Conservation (phyloP, 1,140 invertebrate species). For the Dinothrombium tinctorium region DNA sequence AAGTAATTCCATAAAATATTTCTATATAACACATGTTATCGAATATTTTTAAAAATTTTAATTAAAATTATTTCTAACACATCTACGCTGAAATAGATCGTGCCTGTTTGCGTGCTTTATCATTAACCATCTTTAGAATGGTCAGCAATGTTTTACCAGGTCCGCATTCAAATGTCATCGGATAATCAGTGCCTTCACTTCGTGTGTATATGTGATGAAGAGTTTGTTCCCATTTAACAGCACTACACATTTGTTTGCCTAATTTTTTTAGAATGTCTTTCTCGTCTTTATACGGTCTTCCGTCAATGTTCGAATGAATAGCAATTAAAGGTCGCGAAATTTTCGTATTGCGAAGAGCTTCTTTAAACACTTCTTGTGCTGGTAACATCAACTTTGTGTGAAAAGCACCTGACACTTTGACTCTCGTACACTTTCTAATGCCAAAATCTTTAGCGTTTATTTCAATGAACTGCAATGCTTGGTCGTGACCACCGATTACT, state of each 20-base stretch:
- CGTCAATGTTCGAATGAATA: conserved; percentile 55
- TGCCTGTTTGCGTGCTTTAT: conserved; percentile 31
- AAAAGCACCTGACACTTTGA: conserved; percentile 72
- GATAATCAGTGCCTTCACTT: conserved; percentile 35
- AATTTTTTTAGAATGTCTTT: conserved; percentile 32
- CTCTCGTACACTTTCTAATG: conserved; percentile 37
- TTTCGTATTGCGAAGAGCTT: conserved; percentile 29
- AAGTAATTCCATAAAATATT: too few species aligned
- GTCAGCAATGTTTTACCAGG: conserved; percentile 45
- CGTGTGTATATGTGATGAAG: conserved; percentile 34
- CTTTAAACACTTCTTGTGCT: conserved; percentile 39
- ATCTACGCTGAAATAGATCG: background rate
- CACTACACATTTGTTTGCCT: conserved; percentile 39
- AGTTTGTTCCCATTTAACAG: conserved; percentile 84
- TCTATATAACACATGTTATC: too few species aligned
- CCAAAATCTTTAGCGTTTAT: conserved; percentile 38
- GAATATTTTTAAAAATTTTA: too few species aligned
- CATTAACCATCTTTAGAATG: conserved; percentile 55
- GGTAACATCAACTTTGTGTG: conserved; percentile 63
- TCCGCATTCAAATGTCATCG: conserved; percentile 61
- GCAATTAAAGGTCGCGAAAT: conserved; percentile 33
- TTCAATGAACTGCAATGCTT: conserved; percentile 50
- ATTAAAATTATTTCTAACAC: too few species aligned
- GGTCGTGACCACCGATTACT: conserved; percentile 53
- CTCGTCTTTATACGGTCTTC: conserved; percentile 31